Evolutionary conservation across 1,140 invertebrate species (phyloP).

Genomic region (Drosophila lowei): DNA sequence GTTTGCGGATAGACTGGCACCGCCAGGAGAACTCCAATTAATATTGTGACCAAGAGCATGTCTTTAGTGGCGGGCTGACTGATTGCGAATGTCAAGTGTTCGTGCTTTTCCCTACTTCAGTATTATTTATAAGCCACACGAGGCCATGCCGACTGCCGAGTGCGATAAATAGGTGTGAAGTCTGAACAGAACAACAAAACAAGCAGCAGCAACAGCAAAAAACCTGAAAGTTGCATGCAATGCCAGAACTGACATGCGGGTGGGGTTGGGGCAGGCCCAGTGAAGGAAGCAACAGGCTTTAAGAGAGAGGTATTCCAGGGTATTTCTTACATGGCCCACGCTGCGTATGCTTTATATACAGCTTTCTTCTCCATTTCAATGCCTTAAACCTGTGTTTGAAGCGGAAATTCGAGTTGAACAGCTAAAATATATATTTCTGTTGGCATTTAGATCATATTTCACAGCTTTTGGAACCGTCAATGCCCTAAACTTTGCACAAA

Average conservation of each 20-base stretch:
- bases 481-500: too few relatives aligned
- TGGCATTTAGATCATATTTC: too few relatives aligned
- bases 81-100: constrained; percentile 42
- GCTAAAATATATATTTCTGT: too few relatives aligned
- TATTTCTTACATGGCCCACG: too few relatives aligned
- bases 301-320: too few relatives aligned
- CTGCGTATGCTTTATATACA: too few relatives aligned
- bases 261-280: constrained; percentile 8
- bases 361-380: too few relatives aligned
- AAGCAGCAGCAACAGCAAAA: constrained; percentile 10
- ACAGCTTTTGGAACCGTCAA: too few relatives aligned
- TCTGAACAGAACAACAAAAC: constrained; percentile 7
- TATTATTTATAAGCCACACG: constrained; percentile 47
- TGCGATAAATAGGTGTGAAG: constrained; percentile 45
- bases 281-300: constrained; percentile 8
- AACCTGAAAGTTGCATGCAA: constrained; percentile 30
- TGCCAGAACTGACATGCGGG: constrained; percentile 17
- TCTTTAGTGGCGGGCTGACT: constrained; percentile 39
- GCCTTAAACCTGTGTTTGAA: too few relatives aligned
- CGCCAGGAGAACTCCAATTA: constrained; percentile 38
- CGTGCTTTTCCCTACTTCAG: constrained; percentile 12
- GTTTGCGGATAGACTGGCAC: constrained; percentile 22
- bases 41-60: constrained; percentile 29
- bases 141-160: constrained; percentile 17
- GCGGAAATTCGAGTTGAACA: too few relatives aligned